These are phyloP conservation scores for Mercenaria mercenaria DNA, from an alignment of 1,140 invertebrate species.

Conservation along the genomic window DNA sequence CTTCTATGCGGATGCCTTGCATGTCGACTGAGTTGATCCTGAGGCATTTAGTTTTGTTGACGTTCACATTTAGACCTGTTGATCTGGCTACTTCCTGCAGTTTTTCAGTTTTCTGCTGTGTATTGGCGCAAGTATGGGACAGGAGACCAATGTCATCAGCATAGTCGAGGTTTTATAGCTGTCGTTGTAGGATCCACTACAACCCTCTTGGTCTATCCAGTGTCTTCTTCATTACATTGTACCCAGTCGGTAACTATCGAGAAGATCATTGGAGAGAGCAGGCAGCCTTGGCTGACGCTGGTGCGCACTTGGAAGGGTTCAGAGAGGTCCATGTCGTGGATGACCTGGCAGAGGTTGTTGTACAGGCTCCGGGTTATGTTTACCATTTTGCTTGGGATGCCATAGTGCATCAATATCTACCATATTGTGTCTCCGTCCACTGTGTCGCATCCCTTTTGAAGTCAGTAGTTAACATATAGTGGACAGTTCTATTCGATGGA, in stretches of 20 bases:
- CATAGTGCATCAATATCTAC: constrained; percentile 70
- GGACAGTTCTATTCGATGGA: constrained; percentile 69
- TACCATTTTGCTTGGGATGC: constrained; percentile 57
- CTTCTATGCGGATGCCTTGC: background rate
- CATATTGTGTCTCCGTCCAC: constrained; percentile 70
- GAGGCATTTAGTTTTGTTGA: background rate
- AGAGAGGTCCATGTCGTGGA: constrained; percentile 59
- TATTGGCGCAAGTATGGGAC: background rate
- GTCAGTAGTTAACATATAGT: constrained; percentile 72
- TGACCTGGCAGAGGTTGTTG: constrained; percentile 64
- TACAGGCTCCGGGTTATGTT: constrained; percentile 66
- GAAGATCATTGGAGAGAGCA: constrained; percentile 63
- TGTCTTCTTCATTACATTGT: constrained; percentile 39
- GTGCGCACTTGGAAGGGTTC: constrained; percentile 65
- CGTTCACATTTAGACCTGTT: background rate
- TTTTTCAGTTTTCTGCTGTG: background rate
- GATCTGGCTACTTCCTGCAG: background rate
- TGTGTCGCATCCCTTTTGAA: constrained; percentile 77
- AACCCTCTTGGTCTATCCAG: constrained; percentile 43
- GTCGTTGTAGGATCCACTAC: constrained; percentile 32
- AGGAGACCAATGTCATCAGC: constrained; percentile 41
- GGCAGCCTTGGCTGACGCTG: constrained; percentile 65
- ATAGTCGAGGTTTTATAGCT: constrained; percentile 57
- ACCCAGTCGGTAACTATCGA: constrained; percentile 52
- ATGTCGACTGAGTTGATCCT: background rate